Percentiles rank a stretch among this genome's conserved stretches.
Conservation (phyloP, 2,888 invertebrate genomes). For the Athalia cordata region DNA sequence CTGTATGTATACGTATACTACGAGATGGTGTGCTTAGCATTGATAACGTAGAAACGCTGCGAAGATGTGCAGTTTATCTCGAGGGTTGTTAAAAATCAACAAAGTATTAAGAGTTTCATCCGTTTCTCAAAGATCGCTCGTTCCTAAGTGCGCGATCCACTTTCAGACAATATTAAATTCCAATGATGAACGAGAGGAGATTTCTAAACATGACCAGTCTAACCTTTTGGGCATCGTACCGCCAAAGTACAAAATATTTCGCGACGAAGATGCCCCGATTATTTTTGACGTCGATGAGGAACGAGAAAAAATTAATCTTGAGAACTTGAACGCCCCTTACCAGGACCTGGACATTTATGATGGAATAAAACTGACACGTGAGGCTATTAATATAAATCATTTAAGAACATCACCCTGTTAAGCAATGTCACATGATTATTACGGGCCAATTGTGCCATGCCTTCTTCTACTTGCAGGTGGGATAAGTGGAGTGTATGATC, state of each 20-base stretch:
- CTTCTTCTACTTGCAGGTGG: conserved; percentile 80
- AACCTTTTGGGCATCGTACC: conserved; percentile 73
- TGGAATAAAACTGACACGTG: conserved; percentile 79
- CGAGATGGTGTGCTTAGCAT: too few species aligned
- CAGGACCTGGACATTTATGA: conserved; percentile 78
- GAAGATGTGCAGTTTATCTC: neutral
- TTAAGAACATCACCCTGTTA: too few species aligned
- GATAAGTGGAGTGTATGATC: conserved; percentile 88
- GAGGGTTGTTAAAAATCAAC: neutral
- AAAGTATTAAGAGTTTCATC: neutral
- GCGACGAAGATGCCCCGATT: conserved; percentile 81
- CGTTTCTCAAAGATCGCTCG: neutral
- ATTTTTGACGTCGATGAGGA: conserved; percentile 87
- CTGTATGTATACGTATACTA: too few species aligned
- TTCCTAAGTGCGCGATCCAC: neutral
- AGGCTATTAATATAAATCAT: conserved; percentile 56
- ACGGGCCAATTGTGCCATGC: neutral
- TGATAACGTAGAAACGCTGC: too few species aligned
- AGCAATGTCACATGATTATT: too few species aligned
- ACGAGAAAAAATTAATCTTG: conserved; percentile 65
- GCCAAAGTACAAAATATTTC: conserved; percentile 82
- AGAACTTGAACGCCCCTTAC: conserved; percentile 64
- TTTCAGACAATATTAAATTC: neutral
- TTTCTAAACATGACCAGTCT: conserved; percentile 44
- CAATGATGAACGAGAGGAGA: neutral